Evolutionary conservation across 2,113 vertebrate species (phyloP).

Genomic region (Aphyosemion australe): DNA sequence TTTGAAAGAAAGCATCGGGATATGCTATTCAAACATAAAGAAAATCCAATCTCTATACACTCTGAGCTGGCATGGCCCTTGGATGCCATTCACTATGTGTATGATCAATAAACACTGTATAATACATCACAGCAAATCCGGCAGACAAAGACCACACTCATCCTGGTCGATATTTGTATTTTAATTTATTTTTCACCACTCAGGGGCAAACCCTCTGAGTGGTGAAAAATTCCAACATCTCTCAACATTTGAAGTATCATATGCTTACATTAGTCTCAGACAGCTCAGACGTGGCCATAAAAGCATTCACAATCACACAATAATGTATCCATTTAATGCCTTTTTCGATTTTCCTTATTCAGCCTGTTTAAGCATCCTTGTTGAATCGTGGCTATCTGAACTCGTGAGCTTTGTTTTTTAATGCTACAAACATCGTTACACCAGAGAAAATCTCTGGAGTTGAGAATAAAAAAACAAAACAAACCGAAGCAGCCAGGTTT

Average conservation of each 20-base stretch:
- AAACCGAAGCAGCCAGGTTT: conserved; percentile 19
- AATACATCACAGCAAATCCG: conserved; percentile 18
- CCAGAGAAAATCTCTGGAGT: not conserved
- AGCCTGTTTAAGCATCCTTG: not conserved
- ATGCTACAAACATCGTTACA: not conserved
- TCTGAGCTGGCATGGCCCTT: not conserved
- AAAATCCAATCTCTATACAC: conserved; percentile 41
- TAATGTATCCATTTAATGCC: not conserved
- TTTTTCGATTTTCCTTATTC: not conserved
- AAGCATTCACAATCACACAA: not conserved
- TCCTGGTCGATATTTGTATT: conserved; percentile 11
- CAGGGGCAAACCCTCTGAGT: not conserved
- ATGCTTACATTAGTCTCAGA: not conserved
- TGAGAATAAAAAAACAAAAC: not conserved
- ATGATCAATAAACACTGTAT: conserved; percentile 52
- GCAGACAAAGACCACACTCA: conserved; percentile 18
- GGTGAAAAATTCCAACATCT: not conserved
- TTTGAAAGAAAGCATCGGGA: conserved; percentile 10
- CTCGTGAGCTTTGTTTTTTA: not conserved
- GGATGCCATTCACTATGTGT: conserved; percentile 19
- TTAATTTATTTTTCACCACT: not conserved
- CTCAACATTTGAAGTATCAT: not conserved
- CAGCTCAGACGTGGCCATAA: not conserved
- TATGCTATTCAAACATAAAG: conserved; percentile 23
- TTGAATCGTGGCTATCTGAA: not conserved